Evolutionary conservation across 2,888 invertebrate genomes (phyloP).

Genomic region (Lepetodrilus schrolli): DNA sequence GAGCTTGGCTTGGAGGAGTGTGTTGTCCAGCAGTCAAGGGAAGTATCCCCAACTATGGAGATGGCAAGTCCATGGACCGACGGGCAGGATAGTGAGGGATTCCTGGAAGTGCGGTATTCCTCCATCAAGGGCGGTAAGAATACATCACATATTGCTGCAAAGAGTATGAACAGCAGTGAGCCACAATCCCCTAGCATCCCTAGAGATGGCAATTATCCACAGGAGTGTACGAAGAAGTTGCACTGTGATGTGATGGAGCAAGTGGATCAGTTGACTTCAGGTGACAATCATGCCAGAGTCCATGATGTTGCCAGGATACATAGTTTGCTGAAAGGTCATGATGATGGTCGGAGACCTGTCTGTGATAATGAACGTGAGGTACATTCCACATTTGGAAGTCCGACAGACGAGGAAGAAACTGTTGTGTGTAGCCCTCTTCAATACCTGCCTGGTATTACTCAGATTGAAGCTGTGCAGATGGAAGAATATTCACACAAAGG

Average conservation of each 20-base stretch:
- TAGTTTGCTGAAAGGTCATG: constrained; percentile 44
- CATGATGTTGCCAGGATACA: constrained; percentile 28
- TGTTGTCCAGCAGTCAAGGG: constrained; percentile 75
- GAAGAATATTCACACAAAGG: constrained; percentile 22
- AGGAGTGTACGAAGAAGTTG: too few species aligned
- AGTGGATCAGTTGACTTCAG: too few species aligned
- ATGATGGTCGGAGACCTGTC: constrained; percentile 11
- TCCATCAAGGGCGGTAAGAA: neutral
- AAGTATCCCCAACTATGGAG: constrained; percentile 64
- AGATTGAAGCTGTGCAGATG: constrained; percentile 57
- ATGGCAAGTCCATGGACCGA: constrained; percentile 44
- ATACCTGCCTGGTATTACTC: constrained; percentile 46
- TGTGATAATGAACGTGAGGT: constrained; percentile 2
- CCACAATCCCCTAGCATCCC: constrained; percentile 59
- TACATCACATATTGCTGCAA: constrained; percentile 36
- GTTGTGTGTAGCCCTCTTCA: constrained; percentile 36
- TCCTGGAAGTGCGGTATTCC: constrained; percentile 66
- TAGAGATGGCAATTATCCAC: constrained; percentile 35
- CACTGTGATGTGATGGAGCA: too few species aligned
- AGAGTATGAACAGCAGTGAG: constrained; percentile 43
- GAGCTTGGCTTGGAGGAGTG: constrained; percentile 88
- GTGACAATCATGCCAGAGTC: constrained; percentile 31
- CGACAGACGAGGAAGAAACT: neutral
- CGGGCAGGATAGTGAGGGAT: constrained; percentile 62
- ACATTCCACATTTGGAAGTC: neutral